Conservation (phyloP, 2,888 invertebrate genomes). For the Oasisia sp. region DNA sequence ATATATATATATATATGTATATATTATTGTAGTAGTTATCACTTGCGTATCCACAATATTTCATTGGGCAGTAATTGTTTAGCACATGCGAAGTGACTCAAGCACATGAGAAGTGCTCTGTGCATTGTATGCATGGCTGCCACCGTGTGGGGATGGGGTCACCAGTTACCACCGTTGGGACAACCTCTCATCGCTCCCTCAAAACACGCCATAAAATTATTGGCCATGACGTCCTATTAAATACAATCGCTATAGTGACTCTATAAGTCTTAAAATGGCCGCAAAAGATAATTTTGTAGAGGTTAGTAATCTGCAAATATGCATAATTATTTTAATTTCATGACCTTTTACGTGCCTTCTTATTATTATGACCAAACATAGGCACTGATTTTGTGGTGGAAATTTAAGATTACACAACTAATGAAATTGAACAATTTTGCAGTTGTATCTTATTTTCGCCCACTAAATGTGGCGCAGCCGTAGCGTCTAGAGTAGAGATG, state of each 20-base stretch:
- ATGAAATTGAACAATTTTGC: neutral
- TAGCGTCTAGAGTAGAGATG: no score
- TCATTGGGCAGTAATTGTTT: no score
- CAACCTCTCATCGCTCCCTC: no score
- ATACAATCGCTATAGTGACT: neutral
- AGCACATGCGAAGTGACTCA: no score
- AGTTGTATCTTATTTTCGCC: neutral
- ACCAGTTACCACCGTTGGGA: no score
- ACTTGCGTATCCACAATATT: no score
- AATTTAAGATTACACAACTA: neutral
- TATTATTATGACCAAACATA: neutral
- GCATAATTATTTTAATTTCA: neutral
- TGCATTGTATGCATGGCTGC: no score
- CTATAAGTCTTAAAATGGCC: neutral
- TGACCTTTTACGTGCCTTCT: neutral
- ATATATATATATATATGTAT: neutral
- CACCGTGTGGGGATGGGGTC: no score
- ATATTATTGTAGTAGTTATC: neutral
- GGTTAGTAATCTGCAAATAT: neutral
- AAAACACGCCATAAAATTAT: no score
- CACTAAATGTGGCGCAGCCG: neutral
- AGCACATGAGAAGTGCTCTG: no score
- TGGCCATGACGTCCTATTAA: neutral
- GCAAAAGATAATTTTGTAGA: neutral
- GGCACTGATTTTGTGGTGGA: neutral